Evolutionary conservation across 2,113 vertebrate genomes (phyloP).

Genomic region (Hirundichthys speculiger): DNA sequence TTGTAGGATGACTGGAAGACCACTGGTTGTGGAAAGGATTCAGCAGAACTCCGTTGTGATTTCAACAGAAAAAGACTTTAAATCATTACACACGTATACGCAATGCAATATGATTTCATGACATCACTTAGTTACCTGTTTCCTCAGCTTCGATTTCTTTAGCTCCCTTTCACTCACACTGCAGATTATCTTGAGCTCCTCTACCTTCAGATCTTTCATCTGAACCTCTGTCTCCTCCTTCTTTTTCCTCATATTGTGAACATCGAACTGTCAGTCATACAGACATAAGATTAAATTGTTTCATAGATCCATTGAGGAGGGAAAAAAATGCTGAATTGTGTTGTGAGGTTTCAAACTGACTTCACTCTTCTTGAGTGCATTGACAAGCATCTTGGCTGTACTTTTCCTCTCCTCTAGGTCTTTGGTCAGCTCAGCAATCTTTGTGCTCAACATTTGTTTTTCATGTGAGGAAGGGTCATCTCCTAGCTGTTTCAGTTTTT

Average conservation of each 20-base stretch:
- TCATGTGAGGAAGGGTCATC: slow-evolving; percentile 86
- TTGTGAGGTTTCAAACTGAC: slow-evolving; percentile 60
- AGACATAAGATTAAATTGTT: neutral
- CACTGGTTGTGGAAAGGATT: too few relatives aligned
- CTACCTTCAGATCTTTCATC: slow-evolving; percentile 82
- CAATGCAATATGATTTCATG: neutral
- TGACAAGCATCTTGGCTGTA: slow-evolving; percentile 59
- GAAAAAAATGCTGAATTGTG: neutral
- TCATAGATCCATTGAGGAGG: neutral
- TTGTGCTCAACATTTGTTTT: slow-evolving; percentile 82
- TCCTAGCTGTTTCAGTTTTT: slow-evolving; percentile 83
- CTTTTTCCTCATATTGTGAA: slow-evolving; percentile 82
- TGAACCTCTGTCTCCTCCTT: slow-evolving; percentile 82
- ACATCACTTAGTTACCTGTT: slow-evolving; percentile 80
- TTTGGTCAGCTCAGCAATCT: slow-evolving; percentile 81
- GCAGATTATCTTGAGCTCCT: slow-evolving; percentile 83
- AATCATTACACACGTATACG: too few relatives aligned
- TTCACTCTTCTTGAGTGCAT: slow-evolving; percentile 87
- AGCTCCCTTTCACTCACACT: slow-evolving; percentile 87
- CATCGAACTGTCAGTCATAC: slow-evolving; percentile 79
- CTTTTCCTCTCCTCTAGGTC: slow-evolving; percentile 84
- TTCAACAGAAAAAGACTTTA: too few relatives aligned
- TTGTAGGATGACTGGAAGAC: too few relatives aligned
- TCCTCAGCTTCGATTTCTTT: slow-evolving; percentile 81
- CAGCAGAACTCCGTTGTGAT: too few relatives aligned